These are phyloP conservation scores for Sinella curviseta DNA, from an alignment of 1,140 invertebrate species.

Conservation along the genomic window DNA sequence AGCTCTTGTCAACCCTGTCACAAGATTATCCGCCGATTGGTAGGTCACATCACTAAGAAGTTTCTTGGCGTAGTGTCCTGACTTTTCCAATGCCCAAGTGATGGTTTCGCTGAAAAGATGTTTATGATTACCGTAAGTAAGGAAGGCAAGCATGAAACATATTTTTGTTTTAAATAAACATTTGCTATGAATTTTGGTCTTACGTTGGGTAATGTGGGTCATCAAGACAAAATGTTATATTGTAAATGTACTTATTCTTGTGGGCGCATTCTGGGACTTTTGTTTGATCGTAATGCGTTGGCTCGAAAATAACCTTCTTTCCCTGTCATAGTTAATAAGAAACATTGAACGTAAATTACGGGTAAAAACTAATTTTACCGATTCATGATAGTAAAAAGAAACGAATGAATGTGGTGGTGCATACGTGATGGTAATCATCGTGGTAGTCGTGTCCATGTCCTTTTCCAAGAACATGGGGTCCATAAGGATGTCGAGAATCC, in stretches of 20 bases:
- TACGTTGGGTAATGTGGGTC: conserved; percentile 50
- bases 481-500: background rate
- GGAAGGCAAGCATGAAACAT: background rate
- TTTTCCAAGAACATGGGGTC: background rate
- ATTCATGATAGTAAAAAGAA: too few species aligned
- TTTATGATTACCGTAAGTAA: conserved; percentile 8
- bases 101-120: conserved; percentile 49
- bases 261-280: conserved; percentile 48
- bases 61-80: conserved; percentile 42
- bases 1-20: conserved; percentile 48
- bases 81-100: conserved; percentile 46
- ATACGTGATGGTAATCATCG: conserved; percentile 5
- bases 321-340: background rate
- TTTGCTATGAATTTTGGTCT: conserved; percentile 22
- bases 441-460: background rate
- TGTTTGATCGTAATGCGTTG: conserved; percentile 34
- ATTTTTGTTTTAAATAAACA: background rate
- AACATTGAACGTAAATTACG: too few species aligned
- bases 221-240: conserved; percentile 50
- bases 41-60: conserved; percentile 51
- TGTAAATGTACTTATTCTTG: conserved; percentile 49
- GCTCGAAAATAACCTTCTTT: background rate
- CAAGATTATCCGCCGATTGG: conserved; percentile 52
- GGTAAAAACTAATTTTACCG: too few species aligned
- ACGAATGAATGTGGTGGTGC: too few species aligned